Evolutionary conservation across 2,113 vertebrate species (phyloP), one percentile per base, ranked within the genome.

Genomic region (Calyptomena viridis): DNA sequence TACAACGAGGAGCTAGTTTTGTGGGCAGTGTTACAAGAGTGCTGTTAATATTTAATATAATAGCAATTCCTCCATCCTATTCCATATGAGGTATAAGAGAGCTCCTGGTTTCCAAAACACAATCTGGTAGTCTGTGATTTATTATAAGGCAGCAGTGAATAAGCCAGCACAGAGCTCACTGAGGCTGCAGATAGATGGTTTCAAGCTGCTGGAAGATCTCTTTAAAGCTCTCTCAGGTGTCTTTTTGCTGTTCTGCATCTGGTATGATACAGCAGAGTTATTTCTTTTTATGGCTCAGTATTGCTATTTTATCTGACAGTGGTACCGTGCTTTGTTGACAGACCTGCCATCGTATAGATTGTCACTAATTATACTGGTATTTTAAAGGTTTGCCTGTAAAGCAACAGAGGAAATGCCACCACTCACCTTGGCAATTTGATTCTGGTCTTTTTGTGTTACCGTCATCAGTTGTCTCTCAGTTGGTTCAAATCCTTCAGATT

Each of bases 201-300:
- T 90, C 89, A 90, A 92, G 90, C 80, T 92, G 42, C 73, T 89
- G 93, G 87, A 90, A 77, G 68, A 87, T 78, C 58, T 79, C 59
- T 96, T 96, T 86, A 90, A 81, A 93, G 86, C 83, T 87, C 84
- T 76, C 89, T 84, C 69, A 91, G 95, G 91, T 95, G 64, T 89
- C 76, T 91, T 89, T 95, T 84, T 79, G 74, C 74, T 79, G 6
- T 78, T 91, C 74, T 82, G 53, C 93, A 93, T 93, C 84, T 90
- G 84, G 56, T 86, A 71, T 92, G 73, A 78, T 91, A 82, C 63
- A 88, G 75, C 59, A 77, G 84, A 91, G 88, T 93, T 92, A 69
- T 73, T 94, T 94, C 42, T 84, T 92, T 86, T 93, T 88, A 90
- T 90, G 83, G 67, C 42, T 78, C 62, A 52, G 44, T 91, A 21